Percentiles rank a stretch among this genome's conserved stretches.
These are phyloP conservation scores for Parnassius mnemosyne DNA, from an alignment of 2,888 invertebrate genomes.

Conservation along the genomic window DNA sequence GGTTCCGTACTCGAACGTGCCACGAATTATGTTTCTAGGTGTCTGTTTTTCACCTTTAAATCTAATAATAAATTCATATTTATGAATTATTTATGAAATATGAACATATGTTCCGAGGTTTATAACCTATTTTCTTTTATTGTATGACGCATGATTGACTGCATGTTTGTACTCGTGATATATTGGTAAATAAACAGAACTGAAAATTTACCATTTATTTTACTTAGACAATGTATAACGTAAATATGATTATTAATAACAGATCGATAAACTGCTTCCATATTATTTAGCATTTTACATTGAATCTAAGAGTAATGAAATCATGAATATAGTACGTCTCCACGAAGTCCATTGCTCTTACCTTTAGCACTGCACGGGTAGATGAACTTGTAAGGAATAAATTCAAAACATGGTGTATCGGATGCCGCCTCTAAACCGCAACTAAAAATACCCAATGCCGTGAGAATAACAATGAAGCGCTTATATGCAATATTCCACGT, in stretches of 20 bases:
- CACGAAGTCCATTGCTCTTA: neutral
- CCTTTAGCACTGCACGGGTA: constrained; percentile 12
- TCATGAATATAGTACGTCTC: too few species aligned
- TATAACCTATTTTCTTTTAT: constrained; percentile 12
- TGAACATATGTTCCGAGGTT: constrained; percentile 15
- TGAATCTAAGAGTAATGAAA: too few species aligned
- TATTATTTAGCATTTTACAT: too few species aligned
- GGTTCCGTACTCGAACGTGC: constrained; percentile 32
- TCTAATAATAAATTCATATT: constrained; percentile 18
- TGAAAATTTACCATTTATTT: too few species aligned
- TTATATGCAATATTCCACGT: constrained; percentile 70
- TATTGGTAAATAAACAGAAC: constrained; percentile 1
- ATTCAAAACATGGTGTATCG: constrained; percentile 25
- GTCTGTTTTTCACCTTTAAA: constrained; percentile 25
- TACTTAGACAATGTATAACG: too few species aligned
- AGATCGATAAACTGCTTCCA: too few species aligned
- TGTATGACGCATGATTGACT: neutral
- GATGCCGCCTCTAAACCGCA: constrained; percentile 41
- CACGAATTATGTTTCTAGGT: constrained; percentile 35
- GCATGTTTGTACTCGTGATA: neutral
- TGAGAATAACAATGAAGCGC: constrained; percentile 68
- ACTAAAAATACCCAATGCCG: constrained; percentile 42
- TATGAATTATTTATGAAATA: constrained; percentile 1
- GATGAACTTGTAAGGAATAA: constrained; percentile 24
- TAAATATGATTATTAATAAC: too few species aligned